A percentile compares a stretch with the other conserved stretches of the same genome.
Conservation (phyloP, 2,888 invertebrate species). For the Archaeoteleia sp. region DNA sequence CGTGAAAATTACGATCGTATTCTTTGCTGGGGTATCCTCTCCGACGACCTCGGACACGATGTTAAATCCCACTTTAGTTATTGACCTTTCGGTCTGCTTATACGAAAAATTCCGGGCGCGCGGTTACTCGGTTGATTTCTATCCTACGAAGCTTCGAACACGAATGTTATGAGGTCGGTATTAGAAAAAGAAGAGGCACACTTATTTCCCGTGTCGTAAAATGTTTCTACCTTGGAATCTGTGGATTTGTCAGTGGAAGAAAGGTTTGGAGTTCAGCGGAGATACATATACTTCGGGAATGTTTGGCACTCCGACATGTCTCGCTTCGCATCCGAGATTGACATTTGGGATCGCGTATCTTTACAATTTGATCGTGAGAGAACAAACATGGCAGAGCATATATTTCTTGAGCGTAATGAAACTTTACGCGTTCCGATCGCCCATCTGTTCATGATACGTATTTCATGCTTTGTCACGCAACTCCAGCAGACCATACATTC, state of each 20-base stretch:
- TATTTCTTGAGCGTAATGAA: slow-evolving; percentile 19
- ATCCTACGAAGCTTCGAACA: neutral
- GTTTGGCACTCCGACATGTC: slow-evolving; percentile 10
- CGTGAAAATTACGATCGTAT: slow-evolving; percentile 39
- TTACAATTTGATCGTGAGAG: slow-evolving; percentile 39
- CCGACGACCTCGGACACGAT: slow-evolving; percentile 11
- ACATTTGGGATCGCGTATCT: slow-evolving; percentile 26
- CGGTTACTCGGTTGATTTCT: slow-evolving; percentile 6
- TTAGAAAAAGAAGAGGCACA: neutral
- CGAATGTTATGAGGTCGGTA: neutral
- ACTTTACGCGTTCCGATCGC: slow-evolving; percentile 36
- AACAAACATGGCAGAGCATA: slow-evolving; percentile 35
- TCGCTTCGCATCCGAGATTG: slow-evolving; percentile 12
- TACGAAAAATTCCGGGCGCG: slow-evolving; percentile 8
- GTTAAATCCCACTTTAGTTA: slow-evolving; percentile 28
- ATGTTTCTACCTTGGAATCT: neutral
- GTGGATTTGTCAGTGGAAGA: slow-evolving; percentile 16
- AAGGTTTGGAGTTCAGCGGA: neutral
- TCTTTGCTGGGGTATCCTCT: no score
- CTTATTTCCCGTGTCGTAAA: neutral
- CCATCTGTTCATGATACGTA: slow-evolving; percentile 43
- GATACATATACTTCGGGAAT: slow-evolving; percentile 2
- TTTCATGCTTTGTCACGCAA: slow-evolving; percentile 48
- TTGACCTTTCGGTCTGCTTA: slow-evolving; percentile 21
- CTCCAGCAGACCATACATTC: slow-evolving; percentile 35